These are phyloP conservation scores for Trachurus trachurus DNA, from an alignment of 2,797 vertebrate genomes.

Conservation along the genomic window DNA sequence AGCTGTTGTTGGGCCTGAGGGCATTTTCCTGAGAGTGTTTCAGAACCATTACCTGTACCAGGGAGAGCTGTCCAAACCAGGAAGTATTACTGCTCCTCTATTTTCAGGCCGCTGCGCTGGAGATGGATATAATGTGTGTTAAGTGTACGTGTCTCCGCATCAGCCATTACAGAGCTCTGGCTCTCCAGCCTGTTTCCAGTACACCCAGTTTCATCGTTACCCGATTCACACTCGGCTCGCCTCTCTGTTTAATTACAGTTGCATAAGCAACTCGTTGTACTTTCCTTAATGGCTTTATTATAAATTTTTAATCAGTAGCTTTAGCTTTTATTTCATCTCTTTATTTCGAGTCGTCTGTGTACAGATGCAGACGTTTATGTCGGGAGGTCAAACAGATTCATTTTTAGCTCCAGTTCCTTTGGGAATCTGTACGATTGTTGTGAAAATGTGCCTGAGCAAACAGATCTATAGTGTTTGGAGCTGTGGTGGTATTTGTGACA, in stretches of 20 bases:
- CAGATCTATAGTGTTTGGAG: neutral
- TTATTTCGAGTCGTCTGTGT: slow-evolving; percentile 1
- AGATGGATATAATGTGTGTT: neutral
- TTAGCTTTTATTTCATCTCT: slow-evolving; percentile 30
- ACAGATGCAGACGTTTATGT: slow-evolving; percentile 3
- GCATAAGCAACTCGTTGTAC: neutral
- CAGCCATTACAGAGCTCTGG: neutral
- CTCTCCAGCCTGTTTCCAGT: neutral
- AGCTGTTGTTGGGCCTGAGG: neutral
- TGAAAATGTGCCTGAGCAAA: slow-evolving; percentile 2
- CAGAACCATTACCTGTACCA: neutral
- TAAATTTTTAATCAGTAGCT: slow-evolving; percentile 34
- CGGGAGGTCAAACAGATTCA: slow-evolving; percentile 3
- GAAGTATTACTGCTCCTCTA: neutral
- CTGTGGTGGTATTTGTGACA: neutral
- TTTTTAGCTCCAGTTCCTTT: too few species aligned
- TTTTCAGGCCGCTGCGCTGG: too few species aligned
- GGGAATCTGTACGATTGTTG: neutral
- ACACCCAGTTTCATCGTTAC: neutral
- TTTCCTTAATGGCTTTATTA: neutral
- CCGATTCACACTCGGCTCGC: slow-evolving; percentile 15
- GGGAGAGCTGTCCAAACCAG: neutral
- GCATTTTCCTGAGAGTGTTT: neutral
- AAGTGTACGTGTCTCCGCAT: neutral
- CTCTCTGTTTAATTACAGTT: slow-evolving; percentile 32